Evolutionary conservation across 2,888 invertebrate genomes (phyloP).

Genomic region (Dorcus hopei): DNA sequence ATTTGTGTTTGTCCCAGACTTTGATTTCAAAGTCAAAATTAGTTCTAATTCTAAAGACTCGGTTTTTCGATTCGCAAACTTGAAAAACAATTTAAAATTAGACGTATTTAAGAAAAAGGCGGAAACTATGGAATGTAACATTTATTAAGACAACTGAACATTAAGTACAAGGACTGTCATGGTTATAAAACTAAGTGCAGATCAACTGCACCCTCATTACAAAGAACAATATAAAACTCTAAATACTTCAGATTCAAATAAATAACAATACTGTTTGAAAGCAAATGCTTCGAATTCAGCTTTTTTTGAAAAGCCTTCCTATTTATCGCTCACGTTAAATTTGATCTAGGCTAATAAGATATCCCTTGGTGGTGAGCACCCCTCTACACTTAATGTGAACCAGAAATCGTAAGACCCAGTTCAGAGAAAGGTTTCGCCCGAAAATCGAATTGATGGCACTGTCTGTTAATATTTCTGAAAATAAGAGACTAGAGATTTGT

Average conservation of each 20-base stretch:
- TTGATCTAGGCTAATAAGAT: constrained; percentile 57
- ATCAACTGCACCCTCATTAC: no score
- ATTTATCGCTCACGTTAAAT: constrained; percentile 9
- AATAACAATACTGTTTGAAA: constrained; percentile 9
- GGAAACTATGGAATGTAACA: no score
- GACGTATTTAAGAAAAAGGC: no score
- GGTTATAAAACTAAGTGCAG: no score
- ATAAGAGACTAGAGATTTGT: constrained; percentile 4
- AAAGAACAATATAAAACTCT: not conserved
- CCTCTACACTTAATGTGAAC: constrained; percentile 89
- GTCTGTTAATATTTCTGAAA: constrained; percentile 56
- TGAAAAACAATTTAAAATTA: no score
- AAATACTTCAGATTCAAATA: constrained; percentile 6
- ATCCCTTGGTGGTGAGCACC: constrained; percentile 87
- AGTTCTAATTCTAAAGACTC: no score
- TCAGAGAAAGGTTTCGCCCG: constrained; percentile 51
- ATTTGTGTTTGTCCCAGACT: no score
- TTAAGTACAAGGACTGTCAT: no score
- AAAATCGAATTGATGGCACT: constrained; percentile 60
- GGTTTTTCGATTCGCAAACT: no score
- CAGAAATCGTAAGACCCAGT: constrained; percentile 84
- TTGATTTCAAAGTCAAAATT: no score
- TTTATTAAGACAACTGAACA: no score
- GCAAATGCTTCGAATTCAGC: not conserved
- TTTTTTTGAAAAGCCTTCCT: constrained; percentile 1